A percentile compares a stretch with the other conserved stretches of the same genome.
These are phyloP conservation scores for Echiichthys vipera DNA, from an alignment of 2,797 vertebrate genomes.

Conservation along the genomic window DNA sequence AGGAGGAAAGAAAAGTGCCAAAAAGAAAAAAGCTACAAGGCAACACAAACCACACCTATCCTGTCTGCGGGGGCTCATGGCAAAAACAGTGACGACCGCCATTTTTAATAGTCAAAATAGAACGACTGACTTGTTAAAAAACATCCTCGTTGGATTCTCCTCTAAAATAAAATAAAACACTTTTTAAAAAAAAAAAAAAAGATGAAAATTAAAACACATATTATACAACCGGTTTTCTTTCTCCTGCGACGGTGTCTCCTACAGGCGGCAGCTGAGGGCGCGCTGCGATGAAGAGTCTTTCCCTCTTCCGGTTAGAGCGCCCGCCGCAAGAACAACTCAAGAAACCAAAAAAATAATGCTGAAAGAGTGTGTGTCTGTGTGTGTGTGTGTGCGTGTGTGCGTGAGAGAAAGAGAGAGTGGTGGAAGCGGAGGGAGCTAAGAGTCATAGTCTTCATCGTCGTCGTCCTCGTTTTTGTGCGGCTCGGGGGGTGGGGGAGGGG, in stretches of 20 bases:
- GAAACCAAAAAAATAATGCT: conserved; percentile 61
- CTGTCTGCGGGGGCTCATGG: conserved; percentile 52
- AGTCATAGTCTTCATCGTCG: conserved; percentile 92
- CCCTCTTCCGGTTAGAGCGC: conserved; percentile 54
- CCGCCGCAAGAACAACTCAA: conserved; percentile 67
- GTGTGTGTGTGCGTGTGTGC: conserved; percentile 12
- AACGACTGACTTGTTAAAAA: conserved; percentile 76
- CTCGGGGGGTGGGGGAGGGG: conserved; percentile 62
- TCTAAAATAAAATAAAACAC: conserved; percentile 82
- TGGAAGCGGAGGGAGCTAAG: conserved; percentile 79
- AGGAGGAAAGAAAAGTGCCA: conserved; percentile 60
- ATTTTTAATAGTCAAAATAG: conserved; percentile 62
- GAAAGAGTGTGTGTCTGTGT: conserved; percentile 27
- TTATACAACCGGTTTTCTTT: conserved; percentile 74
- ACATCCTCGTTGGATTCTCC: conserved; percentile 67
- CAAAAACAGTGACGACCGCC: conserved; percentile 49
- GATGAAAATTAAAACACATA: conserved; percentile 80
- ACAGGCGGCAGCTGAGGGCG: conserved; percentile 30
- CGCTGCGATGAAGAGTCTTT: conserved; percentile 64
- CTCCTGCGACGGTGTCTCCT: conserved; percentile 38
- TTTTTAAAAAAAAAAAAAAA: conserved; percentile 47
- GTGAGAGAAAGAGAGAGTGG: neutral
- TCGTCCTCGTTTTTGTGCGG: conserved; percentile 78
- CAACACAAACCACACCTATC: conserved; percentile 64
- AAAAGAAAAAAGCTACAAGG: conserved; percentile 49